A percentile compares a stretch with the other conserved stretches of the same genome.
Evolutionary conservation across 2,797 vertebrate genomes (phyloP).

Genomic region (Scolopax rusticola): DNA sequence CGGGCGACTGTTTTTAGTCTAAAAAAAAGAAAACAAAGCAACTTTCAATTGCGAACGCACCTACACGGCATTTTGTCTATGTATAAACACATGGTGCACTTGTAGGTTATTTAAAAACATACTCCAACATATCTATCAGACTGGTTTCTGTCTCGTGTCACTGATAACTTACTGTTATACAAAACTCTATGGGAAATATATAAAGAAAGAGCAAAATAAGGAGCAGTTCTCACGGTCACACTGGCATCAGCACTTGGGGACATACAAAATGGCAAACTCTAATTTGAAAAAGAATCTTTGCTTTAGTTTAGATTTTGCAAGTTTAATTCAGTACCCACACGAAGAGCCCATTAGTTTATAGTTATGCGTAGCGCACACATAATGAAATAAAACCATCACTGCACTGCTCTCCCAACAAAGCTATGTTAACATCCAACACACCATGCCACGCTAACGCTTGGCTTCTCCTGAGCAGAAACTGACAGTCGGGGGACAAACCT

Average conservation of each 20-base stretch:
- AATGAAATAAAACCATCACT: conserved; percentile 8
- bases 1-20: conserved; percentile 95
- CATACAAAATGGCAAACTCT: conserved; percentile 64
- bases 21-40: conserved; percentile 55
- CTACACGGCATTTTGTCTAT: not conserved
- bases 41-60: conserved; percentile 13
- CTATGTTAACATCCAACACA: conserved; percentile 47
- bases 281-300: conserved; percentile 67
- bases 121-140: conserved; percentile 67
- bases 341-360: conserved; percentile 61
- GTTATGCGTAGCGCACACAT: conserved; percentile 19
- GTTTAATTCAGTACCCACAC: conserved; percentile 66
- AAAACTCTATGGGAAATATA: conserved; percentile 66
- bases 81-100: conserved; percentile 28
- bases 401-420: conserved; percentile 53
- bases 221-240: conserved; percentile 66
- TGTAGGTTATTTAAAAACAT: conserved; percentile 51
- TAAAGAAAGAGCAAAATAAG: conserved; percentile 61
- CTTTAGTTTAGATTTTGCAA: conserved; percentile 67
- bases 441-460: conserved; percentile 49
- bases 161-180: conserved; percentile 67
- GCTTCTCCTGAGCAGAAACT: conserved; percentile 48
- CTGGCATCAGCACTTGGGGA: conserved; percentile 67
- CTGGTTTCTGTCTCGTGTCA: conserved; percentile 60
- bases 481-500: conserved; percentile 49